Conservation (phyloP, 2,888 invertebrate species). For the Caenorhabditis wallacei region DNA sequence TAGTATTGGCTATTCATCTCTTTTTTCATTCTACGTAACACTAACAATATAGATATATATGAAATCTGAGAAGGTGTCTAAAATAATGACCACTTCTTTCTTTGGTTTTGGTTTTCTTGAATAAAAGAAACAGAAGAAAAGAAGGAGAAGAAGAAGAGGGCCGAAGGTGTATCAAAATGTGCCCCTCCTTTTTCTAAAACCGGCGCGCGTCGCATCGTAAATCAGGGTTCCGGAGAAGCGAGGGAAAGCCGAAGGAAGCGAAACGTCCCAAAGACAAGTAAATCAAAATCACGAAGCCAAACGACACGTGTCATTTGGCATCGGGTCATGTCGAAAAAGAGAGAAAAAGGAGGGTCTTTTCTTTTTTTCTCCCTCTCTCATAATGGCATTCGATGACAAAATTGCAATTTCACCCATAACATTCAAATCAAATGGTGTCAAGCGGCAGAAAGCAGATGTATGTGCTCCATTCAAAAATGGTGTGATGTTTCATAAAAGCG, state of each 20-base stretch:
- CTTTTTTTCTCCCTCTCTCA: not conserved
- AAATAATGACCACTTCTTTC: slow-evolving; percentile 58
- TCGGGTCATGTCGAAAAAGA: slow-evolving; percentile 54
- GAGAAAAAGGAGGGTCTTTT: slow-evolving; percentile 10
- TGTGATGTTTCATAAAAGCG: slow-evolving; percentile 22
- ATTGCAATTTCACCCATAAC: slow-evolving; percentile 26
- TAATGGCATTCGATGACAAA: not conserved
- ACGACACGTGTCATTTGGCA: slow-evolving; percentile 62
- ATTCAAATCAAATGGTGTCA: slow-evolving; percentile 28
- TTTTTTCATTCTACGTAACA: slow-evolving; percentile 11
- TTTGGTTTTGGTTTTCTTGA: slow-evolving; percentile 45
- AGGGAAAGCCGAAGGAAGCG: not conserved
- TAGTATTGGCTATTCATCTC: slow-evolving; percentile 16
- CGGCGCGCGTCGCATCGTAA: slow-evolving; percentile 42
- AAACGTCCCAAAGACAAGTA: slow-evolving; percentile 46
- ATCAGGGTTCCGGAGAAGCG: slow-evolving; percentile 48
- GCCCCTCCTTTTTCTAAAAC: slow-evolving; percentile 9
- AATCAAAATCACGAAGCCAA: slow-evolving; percentile 48
- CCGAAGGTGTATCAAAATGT: slow-evolving; percentile 44
- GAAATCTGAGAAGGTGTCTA: slow-evolving; percentile 56
- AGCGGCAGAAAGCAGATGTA: slow-evolving; percentile 21
- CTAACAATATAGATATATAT: slow-evolving; percentile 44
- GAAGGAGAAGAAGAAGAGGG: not conserved
- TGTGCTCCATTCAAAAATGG: slow-evolving; percentile 40
- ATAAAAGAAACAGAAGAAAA: slow-evolving; percentile 5